Base-by-base conservation (phyloP, 2,797 vertebrate genomes). In the Ambastaia sidthimunki region DNA sequence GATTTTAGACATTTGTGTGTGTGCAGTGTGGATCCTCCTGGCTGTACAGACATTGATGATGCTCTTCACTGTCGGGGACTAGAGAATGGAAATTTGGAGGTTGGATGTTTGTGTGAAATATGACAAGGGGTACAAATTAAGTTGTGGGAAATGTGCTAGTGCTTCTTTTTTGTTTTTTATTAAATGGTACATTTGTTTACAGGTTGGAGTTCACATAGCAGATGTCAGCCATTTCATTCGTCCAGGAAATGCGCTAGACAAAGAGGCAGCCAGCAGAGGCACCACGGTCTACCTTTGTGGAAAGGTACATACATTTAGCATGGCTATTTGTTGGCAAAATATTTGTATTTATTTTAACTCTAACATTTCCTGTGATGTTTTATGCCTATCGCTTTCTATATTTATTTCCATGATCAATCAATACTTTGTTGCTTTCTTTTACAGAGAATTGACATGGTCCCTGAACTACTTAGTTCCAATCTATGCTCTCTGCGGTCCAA, bases 381-480 rank as follows among this genome's bases (percentile, higher is more conserved):
- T 25, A 10, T 41, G 19, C 1, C n/a, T 11, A 54, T 54, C 11
- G 41, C 15, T 41, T 65, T 60, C 3, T 23, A 48, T 60, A 23
- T 37, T 11, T 1, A 44, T 52, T 23, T 44, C 4, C 13, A 2
- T 52, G 25, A 37, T 52, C 62, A 66, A 23, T 72, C 21, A 47
- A 54, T 12, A 10, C 10, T 44, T n/a, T 57, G 0, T 67, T 0
- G 25, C 50, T 60, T 67, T 47, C 23, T 84, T 80, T 73, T 90
- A n/a, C 91, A 99, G 98, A 98, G 98, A 79, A 99, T 99, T 82
- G 98, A 99, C 90, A 99, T 99, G 98, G 97, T 99, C 88, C 98
- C 98, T 62, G 97, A 98, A 75, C 89, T 99, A 83, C 96, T 99
- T 77, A 99, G 98, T 88, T 99, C 97, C 67, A 97, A 99, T 81